A percentile compares a stretch with the other conserved stretches of the same genome.
phyloP scores from a whole-genome alignment of 2,113 vertebrate species.

The Eptesicus fuscus region DNA sequence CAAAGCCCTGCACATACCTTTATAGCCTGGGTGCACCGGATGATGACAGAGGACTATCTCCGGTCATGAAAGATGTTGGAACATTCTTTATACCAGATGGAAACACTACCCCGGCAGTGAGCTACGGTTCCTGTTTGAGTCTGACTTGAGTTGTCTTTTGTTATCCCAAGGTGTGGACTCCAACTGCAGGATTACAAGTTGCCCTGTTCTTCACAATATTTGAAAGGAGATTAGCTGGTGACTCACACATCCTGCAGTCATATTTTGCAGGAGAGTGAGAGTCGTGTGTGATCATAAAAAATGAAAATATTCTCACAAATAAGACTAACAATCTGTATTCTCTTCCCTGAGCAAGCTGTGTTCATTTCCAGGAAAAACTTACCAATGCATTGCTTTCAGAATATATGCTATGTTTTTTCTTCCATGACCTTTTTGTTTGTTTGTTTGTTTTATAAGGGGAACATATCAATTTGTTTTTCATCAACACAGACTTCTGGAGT shows the following conservation, averaged over 20 bases:
- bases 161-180: constrained; percentile 40
- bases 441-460: neutral
- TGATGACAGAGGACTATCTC: constrained; percentile 69
- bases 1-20: constrained; percentile 72
- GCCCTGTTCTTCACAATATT: constrained; percentile 16
- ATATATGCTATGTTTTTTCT: neutral
- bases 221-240: constrained; percentile 37
- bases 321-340: constrained; percentile 4
- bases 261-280: neutral
- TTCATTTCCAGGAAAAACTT: constrained; percentile 18
- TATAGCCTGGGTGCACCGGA: constrained; percentile 66
- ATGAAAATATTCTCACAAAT: neutral
- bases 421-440: neutral
- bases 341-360: constrained; percentile 16
- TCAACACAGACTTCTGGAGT: constrained; percentile 54
- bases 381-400: neutral
- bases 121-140: constrained; percentile 13
- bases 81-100: constrained; percentile 56
- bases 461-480: neutral
- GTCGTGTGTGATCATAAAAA: neutral
- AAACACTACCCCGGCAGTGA: constrained; percentile 53
- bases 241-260: neutral
- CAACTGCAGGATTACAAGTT: neutral
- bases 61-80: constrained; percentile 59
- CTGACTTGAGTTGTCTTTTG: constrained; percentile 41